These are phyloP conservation scores for Sylvilagus floridanus DNA, from an alignment of 2,797 vertebrate species.

Conservation along the genomic window DNA sequence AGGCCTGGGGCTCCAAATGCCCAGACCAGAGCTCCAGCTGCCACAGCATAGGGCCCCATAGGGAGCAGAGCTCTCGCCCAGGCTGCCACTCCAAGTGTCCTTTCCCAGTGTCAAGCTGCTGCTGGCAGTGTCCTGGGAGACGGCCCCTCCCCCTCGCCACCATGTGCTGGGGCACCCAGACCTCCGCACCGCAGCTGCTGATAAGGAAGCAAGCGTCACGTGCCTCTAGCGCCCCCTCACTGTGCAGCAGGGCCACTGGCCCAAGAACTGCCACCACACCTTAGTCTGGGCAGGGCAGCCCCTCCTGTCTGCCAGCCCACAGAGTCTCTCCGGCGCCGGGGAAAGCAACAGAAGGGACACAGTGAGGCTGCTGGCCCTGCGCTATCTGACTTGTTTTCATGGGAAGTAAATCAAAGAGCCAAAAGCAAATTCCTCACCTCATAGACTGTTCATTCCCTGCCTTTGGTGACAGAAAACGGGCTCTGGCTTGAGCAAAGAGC, in stretches of 20 bases:
- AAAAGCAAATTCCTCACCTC: constrained; percentile 72
- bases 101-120: not conserved
- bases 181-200: not conserved
- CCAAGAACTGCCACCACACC: constrained; percentile 1
- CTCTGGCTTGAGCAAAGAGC: not conserved
- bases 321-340: constrained; percentile 62
- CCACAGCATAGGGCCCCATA: fast-evolving
- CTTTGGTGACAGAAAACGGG: constrained; percentile 3
- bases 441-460: constrained; percentile 18
- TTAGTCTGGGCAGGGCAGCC: constrained; percentile 61
- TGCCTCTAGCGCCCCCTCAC: not conserved
- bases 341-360: constrained; percentile 37
- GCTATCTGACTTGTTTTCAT: constrained; percentile 75
- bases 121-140: not conserved
- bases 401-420: constrained; percentile 62
- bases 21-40: not conserved
- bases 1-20: not conserved
- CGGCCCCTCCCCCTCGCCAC: not conserved
- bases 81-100: not conserved
- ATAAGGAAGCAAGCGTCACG: not conserved
- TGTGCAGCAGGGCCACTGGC: not conserved
- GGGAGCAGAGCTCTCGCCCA: not conserved
- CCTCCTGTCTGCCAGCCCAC: constrained; percentile 6
- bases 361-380: constrained; percentile 36
- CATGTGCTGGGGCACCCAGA: not conserved